phyloP scores from a whole-genome alignment of 2,888 invertebrate genomes.

The Syrista parreyssii region DNA sequence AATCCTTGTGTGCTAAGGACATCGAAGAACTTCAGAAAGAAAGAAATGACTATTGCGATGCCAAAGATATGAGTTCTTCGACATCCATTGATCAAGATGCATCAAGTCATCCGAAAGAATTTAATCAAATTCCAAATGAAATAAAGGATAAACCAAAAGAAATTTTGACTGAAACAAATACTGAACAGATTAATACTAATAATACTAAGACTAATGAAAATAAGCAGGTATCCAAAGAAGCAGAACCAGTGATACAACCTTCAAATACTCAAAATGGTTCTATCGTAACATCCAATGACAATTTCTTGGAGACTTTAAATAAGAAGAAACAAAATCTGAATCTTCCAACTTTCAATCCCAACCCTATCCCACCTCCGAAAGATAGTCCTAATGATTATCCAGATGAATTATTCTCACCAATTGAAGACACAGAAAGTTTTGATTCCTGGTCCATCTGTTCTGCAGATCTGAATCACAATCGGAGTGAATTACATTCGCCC shows the following conservation, averaged over 20 bases:
- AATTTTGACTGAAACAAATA: background rate
- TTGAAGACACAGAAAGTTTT: conserved; percentile 70
- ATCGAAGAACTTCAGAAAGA: conserved; percentile 41
- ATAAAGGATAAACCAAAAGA: background rate
- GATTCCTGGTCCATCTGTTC: conserved; percentile 79
- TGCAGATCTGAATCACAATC: conserved; percentile 58
- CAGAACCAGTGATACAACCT: background rate
- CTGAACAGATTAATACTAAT: background rate
- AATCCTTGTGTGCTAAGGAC: conserved; percentile 41
- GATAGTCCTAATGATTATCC: conserved; percentile 20
- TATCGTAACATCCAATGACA: background rate
- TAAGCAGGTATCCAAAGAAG: conserved; percentile 1
- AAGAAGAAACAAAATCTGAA: conserved; percentile 9
- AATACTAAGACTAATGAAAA: conserved; percentile 4
- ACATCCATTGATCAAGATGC: background rate
- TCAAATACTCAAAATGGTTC: background rate
- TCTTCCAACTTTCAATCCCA: conserved; percentile 11
- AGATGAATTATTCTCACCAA: conserved; percentile 68
- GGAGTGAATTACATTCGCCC: conserved; percentile 64
- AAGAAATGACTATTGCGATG: conserved; percentile 4
- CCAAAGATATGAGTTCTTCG: background rate
- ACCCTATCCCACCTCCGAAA: conserved; percentile 16
- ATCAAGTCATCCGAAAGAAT: background rate
- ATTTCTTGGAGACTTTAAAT: background rate
- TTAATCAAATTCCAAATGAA: background rate